Evolutionary conservation across 2,113 vertebrate genomes (phyloP), one percentile per base, ranked within the genome.

Genomic region (Catagonus wagneri): DNA sequence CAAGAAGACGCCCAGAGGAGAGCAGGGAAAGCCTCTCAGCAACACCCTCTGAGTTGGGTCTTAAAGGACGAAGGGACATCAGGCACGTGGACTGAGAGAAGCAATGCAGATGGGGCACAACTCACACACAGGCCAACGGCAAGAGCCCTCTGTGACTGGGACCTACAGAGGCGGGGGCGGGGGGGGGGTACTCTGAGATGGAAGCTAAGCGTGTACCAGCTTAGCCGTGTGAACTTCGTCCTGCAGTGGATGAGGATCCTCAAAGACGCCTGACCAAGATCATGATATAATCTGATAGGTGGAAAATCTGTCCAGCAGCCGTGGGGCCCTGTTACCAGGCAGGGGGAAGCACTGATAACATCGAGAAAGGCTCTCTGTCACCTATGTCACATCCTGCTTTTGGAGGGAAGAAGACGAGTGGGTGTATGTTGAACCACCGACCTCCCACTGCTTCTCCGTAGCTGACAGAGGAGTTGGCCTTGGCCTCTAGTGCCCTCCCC

Each of bases 61-160:
- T 69, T 79, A 91, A 89, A 56, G 20, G 78, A 39, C 19, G 11
- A 66, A 34, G 32, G 60, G 34, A 56, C 17, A n/a, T 83, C 29
- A 56, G 23, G 2, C 61, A 85, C 61, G 14, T 5, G 25, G 9
- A 66, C n/a, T n/a, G 50, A 78, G 68, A 94, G 72, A 84, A 84
- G 60, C 78, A 52, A 10, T 27, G 34, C 56, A 65, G 44, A 19
- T 22, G 39, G 13, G 34, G 14, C 27, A 69, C 32, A 81, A 6
- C 20, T 13, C 25, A 6, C 13, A 23, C 19, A 36, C 7, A 29
- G n/a, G 23, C 0, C 1, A 23, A 19, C 1, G 20, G 17, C 65
- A 85, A 84, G 75, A 61, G 27, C 1, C 69, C 25, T 65, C 52
- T 54, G 34, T 58, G 74, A 36, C 69, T 25, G 23, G 72, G 29